Base-by-base conservation (phyloP, 2,113 vertebrate genomes). In the Patagioenas fasciata region DNA sequence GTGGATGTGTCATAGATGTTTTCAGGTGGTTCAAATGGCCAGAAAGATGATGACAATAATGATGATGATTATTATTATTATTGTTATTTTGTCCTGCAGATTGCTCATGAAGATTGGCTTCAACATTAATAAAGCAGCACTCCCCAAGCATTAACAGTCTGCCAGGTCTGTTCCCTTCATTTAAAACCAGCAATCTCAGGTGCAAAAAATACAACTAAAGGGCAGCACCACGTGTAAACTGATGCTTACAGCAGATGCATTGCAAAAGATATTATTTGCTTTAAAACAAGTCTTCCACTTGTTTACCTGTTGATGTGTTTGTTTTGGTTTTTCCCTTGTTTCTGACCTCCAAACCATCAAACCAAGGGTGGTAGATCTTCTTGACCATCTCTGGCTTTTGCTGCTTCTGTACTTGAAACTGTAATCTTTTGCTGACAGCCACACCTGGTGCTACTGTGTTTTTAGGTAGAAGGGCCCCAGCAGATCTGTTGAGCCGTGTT, bases 401-500 rank as follows among this genome's bases (percentile, higher is more conserved):
- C 74, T 92, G 38, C 38, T 38, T 69, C 38, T 42, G 23, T 29
- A 4, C 32, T 15, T 18, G 77, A 69, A 58, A 61, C 38, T 51
- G 64, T 36, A 70, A 51, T 95, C 69, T 66, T 51, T 54, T 6
- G 8, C 74, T 69, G 66, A 48, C 47, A 42, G 10, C 57, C n/a
- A 28, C 31, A 34, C 42, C 61, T 50, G 48, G 18, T 32, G 40
- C 40, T 73, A 6, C 34, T 31, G 14, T 38, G 19, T 75, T 51
- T 66, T 32, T 13, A 54, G 47, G 29, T 5, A 38, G 31, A 70
- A 71, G 28, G 36, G 42, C 60, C 71, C 79, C 56, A 40, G 42
- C 47, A 53, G 48, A 61, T 86, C n/a, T 2, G 0, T 15, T 25
- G n/a, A 11, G 15, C 51, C 0, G 0, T 69, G 11, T 88, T 83